phyloP scores from a whole-genome alignment of 2,113 vertebrate genomes.

The Oryzias melastigma region DNA sequence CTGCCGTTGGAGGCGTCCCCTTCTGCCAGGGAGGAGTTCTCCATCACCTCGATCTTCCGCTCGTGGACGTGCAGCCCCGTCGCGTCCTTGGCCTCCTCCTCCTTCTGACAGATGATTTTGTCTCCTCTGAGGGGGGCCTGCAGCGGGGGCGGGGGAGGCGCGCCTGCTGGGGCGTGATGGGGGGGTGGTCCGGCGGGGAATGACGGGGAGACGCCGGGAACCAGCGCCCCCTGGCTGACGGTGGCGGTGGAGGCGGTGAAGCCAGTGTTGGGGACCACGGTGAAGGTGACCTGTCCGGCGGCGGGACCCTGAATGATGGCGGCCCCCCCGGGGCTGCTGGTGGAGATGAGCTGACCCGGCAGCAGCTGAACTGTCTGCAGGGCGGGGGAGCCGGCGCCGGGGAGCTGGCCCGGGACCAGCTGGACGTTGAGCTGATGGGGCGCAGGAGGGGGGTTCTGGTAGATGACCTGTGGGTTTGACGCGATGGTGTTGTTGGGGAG shows the following conservation, averaged over 20 bases:
- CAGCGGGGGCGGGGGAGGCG: slow-evolving; percentile 71
- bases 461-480: slow-evolving; percentile 91
- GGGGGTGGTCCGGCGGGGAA: slow-evolving; percentile 78
- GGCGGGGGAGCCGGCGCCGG: slow-evolving; percentile 75
- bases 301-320: slow-evolving; percentile 91
- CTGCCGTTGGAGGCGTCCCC: slow-evolving; percentile 77
- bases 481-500: slow-evolving; percentile 86
- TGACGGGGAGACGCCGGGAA: slow-evolving; percentile 81
- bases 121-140: slow-evolving; percentile 93
- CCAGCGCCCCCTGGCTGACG: slow-evolving; percentile 87
- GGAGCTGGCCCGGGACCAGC: slow-evolving; percentile 88
- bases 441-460: slow-evolving; percentile 81
- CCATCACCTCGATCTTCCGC: slow-evolving; percentile 98
- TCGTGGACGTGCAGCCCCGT: slow-evolving; percentile 97
- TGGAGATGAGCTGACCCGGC: slow-evolving; percentile 91
- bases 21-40: slow-evolving; percentile 91
- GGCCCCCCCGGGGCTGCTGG: slow-evolving; percentile 86
- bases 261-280: slow-evolving; percentile 97
- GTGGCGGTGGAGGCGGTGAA: slow-evolving; percentile 85
- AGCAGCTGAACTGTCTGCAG: slow-evolving; percentile 94
- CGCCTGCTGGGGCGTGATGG: slow-evolving; percentile 67
- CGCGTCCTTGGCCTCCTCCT: slow-evolving; percentile 98
- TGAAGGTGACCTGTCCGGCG: slow-evolving; percentile 95
- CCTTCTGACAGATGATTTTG: slow-evolving; percentile 99
- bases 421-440: slow-evolving; percentile 93